A percentile compares a stretch with the other conserved stretches of the same genome.
These are phyloP conservation scores for Triplophysa bombifrons DNA, from an alignment of 2,797 vertebrate genomes.

Conservation along the genomic window DNA sequence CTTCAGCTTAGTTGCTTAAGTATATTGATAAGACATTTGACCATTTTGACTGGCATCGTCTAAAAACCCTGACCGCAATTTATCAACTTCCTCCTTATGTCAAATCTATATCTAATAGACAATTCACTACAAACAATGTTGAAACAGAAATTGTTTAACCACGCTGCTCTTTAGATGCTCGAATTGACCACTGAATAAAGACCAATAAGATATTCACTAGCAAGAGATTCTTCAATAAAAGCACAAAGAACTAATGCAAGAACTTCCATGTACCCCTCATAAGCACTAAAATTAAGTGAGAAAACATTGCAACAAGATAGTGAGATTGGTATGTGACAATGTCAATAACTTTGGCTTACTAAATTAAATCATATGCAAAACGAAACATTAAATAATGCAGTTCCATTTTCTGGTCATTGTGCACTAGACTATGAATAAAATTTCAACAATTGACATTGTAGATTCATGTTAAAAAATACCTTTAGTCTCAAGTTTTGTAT, in stretches of 20 bases:
- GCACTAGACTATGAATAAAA: not conserved
- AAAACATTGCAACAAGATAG: not conserved
- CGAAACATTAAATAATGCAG: not conserved
- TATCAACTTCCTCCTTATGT: not conserved
- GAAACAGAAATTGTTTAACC: not conserved
- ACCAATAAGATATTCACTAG: not conserved
- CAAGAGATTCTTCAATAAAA: not conserved
- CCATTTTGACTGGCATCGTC: not conserved
- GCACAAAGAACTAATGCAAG: not conserved
- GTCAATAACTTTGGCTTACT: not conserved
- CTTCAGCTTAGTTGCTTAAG: not conserved
- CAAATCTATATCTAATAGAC: not conserved
- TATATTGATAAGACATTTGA: not conserved
- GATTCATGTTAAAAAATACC: not conserved
- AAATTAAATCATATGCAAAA: not conserved
- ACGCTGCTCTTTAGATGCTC: not conserved
- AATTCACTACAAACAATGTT: not conserved
- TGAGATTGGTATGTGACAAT: slow-evolving; percentile 1
- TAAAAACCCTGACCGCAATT: not conserved
- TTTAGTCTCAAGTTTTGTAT: not conserved
- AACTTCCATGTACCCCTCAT: not conserved
- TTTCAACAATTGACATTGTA: not conserved
- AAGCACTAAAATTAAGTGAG: not conserved
- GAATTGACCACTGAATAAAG: not conserved
- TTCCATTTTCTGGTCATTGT: slow-evolving; percentile 1